Percentiles rank a stretch among this genome's conserved stretches.
Conservation (phyloP, 2,888 invertebrate genomes). For the Strigamia transsilvanica region DNA sequence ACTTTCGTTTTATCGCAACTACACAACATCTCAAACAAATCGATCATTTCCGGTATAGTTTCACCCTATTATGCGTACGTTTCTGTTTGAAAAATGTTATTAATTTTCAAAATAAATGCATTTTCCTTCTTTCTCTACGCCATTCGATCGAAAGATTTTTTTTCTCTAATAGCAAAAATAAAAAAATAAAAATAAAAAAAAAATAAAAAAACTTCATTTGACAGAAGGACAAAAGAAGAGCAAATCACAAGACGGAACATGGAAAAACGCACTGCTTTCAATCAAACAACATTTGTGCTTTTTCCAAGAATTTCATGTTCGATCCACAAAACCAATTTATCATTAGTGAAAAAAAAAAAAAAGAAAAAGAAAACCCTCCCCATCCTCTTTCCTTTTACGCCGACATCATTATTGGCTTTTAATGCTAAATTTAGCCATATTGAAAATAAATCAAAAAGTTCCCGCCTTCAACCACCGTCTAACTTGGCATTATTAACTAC, state of each 20-base stretch:
- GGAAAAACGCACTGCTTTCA: slow-evolving; percentile 13
- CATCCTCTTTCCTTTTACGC: not conserved
- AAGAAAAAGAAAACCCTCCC: not conserved
- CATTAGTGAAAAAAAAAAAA: not conserved
- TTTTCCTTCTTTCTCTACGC: not conserved
- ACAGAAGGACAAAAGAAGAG: slow-evolving; percentile 1
- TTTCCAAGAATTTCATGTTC: slow-evolving; percentile 28
- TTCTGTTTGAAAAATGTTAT: no score
- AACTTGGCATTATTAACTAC: not conserved
- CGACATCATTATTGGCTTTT: slow-evolving; percentile 37
- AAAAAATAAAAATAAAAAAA: not conserved
- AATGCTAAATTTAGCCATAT: slow-evolving; percentile 40
- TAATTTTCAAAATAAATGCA: no score
- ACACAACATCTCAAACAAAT: no score
- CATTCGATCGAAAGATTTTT: not conserved
- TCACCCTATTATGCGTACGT: no score
- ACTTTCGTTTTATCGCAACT: no score
- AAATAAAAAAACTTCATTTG: not conserved
- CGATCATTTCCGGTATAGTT: no score
- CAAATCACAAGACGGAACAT: slow-evolving; percentile 11
- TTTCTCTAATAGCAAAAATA: not conserved
- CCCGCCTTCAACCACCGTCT: not conserved
- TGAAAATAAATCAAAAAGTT: slow-evolving; percentile 30
- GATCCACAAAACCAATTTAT: slow-evolving; percentile 37
- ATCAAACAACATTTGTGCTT: slow-evolving; percentile 18